These are phyloP conservation scores for Rhagoletis pomonella DNA, from an alignment of 1,140 invertebrate genomes.

Conservation along the genomic window DNA sequence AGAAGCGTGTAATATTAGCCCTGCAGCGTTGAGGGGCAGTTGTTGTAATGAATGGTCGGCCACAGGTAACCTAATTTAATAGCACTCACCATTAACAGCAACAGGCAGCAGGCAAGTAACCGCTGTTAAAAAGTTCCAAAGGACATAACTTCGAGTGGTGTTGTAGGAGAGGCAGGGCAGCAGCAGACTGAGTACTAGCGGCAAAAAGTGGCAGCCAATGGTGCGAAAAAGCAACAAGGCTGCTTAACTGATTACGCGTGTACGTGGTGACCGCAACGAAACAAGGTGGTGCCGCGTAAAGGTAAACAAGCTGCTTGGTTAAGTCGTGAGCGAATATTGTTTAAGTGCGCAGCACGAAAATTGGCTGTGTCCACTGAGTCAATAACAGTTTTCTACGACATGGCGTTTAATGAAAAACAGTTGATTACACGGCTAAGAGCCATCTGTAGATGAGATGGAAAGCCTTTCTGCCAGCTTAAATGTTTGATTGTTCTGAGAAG, in stretches of 20 bases:
- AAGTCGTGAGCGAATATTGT: too few relatives aligned
- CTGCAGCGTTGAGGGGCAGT: background rate
- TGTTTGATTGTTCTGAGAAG: too few relatives aligned
- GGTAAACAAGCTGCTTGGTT: too few relatives aligned
- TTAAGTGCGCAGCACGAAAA: too few relatives aligned
- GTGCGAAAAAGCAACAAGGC: conserved; percentile 6
- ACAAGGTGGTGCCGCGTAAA: too few relatives aligned
- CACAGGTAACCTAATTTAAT: conserved; percentile 40
- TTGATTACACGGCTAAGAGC: too few relatives aligned
- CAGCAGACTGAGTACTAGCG: background rate
- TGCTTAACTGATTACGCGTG: conserved; percentile 43
- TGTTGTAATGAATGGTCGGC: conserved; percentile 1
- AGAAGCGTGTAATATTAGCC: background rate
- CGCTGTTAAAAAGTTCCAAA: background rate
- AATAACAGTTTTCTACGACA: too few relatives aligned
- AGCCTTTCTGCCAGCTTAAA: too few relatives aligned
- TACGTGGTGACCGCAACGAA: background rate
- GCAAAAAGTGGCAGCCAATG: conserved; percentile 11
- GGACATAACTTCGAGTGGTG: background rate
- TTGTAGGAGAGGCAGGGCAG: background rate
- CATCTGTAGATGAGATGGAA: too few relatives aligned
- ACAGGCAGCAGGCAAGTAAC: background rate
- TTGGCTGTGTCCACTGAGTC: too few relatives aligned
- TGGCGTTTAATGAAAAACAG: too few relatives aligned
- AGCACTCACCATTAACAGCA: background rate